Conservation (phyloP, 2,888 invertebrate genomes). For the Dasysyrphus albostriatus region DNA sequence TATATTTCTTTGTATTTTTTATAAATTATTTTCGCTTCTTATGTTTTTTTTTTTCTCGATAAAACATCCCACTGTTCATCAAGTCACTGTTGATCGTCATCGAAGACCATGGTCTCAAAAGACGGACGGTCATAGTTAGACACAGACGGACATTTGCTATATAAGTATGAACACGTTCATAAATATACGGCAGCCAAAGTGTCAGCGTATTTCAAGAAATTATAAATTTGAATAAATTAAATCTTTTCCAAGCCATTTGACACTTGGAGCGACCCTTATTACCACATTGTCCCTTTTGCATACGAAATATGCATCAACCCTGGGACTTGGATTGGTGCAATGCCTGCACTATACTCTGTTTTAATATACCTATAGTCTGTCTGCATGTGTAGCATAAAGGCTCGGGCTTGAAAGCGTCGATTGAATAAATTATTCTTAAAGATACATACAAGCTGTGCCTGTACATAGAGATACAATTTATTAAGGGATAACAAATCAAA, state of each 20-base stretch:
- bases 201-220: constrained; percentile 70
- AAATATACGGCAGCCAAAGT: constrained; percentile 54
- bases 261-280: constrained; percentile 72
- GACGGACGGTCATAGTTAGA: constrained; percentile 20
- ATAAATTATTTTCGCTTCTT: neutral
- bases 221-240: constrained; percentile 75
- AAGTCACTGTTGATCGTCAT: constrained; percentile 17
- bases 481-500: constrained; percentile 75
- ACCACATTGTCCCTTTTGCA: constrained; percentile 76
- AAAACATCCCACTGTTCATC: neutral
- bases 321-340: constrained; percentile 24
- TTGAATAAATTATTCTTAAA: constrained; percentile 73
- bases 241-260: constrained; percentile 61
- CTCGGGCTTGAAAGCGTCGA: constrained; percentile 56
- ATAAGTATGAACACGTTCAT: constrained; percentile 8
- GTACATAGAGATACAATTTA: constrained; percentile 66
- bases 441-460: constrained; percentile 37
- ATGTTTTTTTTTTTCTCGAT: neutral
- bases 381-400: constrained; percentile 12
- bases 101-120: constrained; percentile 42
- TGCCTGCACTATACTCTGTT: neutral
- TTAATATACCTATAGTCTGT: neutral
- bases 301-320: constrained; percentile 52
- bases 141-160: constrained; percentile 24
- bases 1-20: too few species aligned